Evolutionary conservation across 30 jellyfish, hydroid and myxozoan species (phyloP).

Genomic region (Turritopsis dohrnii): DNA sequence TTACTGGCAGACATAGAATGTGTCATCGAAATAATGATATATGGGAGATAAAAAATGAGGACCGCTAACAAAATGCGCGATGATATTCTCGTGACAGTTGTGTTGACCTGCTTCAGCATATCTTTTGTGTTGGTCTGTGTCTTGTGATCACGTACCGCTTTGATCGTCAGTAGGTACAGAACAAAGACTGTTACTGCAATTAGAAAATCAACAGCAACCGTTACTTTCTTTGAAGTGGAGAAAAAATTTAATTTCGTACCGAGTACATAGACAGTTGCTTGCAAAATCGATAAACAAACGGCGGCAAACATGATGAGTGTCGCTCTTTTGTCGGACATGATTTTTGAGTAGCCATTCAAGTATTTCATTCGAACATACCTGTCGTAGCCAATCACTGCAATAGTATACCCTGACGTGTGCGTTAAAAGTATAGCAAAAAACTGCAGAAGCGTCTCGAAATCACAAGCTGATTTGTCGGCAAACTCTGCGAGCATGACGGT

Average conservation of each 20-base stretch:
- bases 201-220: neutral
- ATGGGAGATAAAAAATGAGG: neutral
- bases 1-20: neutral
- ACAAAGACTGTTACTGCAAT: neutral
- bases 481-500: constrained; percentile 8
- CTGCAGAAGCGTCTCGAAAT: neutral
- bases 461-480: neutral
- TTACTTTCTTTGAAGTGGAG: neutral
- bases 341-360: neutral
- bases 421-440: constrained; percentile 25
- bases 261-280: constrained; percentile 19
- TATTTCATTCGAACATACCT: neutral
- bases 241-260: constrained; percentile 6
- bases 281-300: neutral
- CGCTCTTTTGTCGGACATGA: constrained; percentile 5
- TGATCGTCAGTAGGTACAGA: neutral
- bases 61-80: constrained; percentile 3
- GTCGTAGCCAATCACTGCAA: constrained; percentile 26
- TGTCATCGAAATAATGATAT: constrained; percentile 7
- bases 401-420: neutral
- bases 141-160: neutral
- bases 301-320: neutral
- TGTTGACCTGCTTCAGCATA: constrained; percentile 10
- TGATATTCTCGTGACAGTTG: neutral
- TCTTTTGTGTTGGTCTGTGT: neutral